Conservation (phyloP, 2,888 invertebrate species). For the Drosophila meridionalis region DNA sequence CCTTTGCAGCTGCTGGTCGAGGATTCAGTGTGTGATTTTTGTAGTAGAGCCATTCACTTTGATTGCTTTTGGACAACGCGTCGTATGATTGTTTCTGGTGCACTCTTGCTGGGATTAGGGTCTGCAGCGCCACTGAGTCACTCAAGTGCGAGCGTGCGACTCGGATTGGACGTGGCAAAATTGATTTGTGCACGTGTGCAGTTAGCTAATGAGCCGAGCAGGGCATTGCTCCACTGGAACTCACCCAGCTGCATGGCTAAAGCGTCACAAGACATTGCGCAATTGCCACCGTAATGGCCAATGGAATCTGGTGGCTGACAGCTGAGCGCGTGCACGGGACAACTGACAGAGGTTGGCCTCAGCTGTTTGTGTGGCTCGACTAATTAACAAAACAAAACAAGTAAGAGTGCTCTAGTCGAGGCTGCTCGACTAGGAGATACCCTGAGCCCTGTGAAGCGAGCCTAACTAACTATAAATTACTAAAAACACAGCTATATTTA, state of each 20-base stretch:
- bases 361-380: constrained; percentile 41
- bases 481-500: too few relatives aligned
- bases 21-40: constrained; percentile 42
- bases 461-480: too few relatives aligned
- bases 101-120: constrained; percentile 33
- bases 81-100: constrained; percentile 70
- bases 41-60: constrained; percentile 57
- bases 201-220: constrained; percentile 70
- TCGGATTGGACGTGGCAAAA: constrained; percentile 54
- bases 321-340: constrained; percentile 9
- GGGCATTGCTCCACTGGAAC: constrained; percentile 31
- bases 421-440: too few relatives aligned
- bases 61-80: constrained; percentile 71
- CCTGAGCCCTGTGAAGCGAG: too few relatives aligned
- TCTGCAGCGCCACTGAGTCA: constrained; percentile 24
- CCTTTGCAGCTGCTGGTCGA: constrained; percentile 4
- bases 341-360: constrained; percentile 28
- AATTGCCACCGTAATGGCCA: constrained; percentile 46
- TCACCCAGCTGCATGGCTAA: constrained; percentile 16
- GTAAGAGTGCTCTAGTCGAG: too few relatives aligned
- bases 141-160: constrained; percentile 33
- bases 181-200: constrained; percentile 77
- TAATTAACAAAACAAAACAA: constrained; percentile 69
- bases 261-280: constrained; percentile 28
- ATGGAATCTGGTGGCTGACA: constrained; percentile 31